Conservation (phyloP, 2,113 vertebrate genomes). For the Talpa occidentalis region DNA sequence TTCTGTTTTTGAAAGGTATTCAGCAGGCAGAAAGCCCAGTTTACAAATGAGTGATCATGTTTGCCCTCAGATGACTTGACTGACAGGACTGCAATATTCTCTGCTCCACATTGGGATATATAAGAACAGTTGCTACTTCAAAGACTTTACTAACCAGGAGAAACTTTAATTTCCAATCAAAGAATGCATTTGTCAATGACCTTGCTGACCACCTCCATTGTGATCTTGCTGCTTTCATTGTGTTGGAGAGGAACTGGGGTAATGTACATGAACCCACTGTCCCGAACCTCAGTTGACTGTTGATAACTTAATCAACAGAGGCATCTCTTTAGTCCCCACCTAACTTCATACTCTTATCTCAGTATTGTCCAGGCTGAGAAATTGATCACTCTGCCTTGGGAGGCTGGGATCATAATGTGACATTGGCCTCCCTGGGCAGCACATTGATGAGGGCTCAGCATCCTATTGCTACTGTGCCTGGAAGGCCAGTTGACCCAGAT, state of each 20-base stretch:
- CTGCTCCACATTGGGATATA: conserved; percentile 82
- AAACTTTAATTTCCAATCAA: conserved; percentile 87
- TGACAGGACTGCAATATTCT: conserved; percentile 84
- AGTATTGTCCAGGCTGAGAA: background rate
- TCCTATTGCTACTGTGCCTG: background rate
- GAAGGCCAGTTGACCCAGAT: background rate
- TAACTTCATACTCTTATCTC: background rate
- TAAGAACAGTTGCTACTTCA: conserved; percentile 83
- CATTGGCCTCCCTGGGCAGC: rapidly evolving
- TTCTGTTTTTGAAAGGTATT: conserved; percentile 85
- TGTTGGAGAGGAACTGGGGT: background rate
- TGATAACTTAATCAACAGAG: background rate
- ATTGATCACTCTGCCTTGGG: background rate
- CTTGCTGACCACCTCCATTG: conserved; percentile 83
- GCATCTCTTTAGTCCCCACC: background rate
- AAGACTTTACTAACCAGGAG: conserved; percentile 86
- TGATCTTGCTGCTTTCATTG: conserved; percentile 49
- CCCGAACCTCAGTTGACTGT: rapidly evolving
- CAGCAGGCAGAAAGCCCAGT: conserved; percentile 86
- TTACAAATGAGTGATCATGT: conserved; percentile 89
- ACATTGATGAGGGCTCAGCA: background rate
- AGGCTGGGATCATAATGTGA: background rate
- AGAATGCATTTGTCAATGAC: conserved; percentile 83
- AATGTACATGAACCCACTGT: background rate
- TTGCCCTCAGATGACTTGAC: conserved; percentile 88